Evolutionary conservation across 2,113 vertebrate species (phyloP).

Genomic region (Macquaria ambigua): DNA sequence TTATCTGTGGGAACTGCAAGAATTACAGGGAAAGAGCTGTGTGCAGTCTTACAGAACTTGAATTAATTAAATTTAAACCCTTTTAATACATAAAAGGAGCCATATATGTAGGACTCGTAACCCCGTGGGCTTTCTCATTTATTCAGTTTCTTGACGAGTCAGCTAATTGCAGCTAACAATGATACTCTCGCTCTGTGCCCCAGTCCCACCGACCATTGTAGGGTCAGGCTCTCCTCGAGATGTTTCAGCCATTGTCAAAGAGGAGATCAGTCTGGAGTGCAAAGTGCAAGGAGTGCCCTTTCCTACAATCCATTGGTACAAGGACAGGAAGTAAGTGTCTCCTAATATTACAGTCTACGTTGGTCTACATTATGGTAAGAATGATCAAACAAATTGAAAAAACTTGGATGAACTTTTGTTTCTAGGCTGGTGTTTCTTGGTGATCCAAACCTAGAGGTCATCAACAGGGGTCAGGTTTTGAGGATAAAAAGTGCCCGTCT

Average conservation of each 20-base stretch:
- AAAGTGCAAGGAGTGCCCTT: constrained; percentile 90
- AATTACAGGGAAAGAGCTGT: background rate
- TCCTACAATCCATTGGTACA: constrained; percentile 95
- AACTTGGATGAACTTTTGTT: constrained; percentile 3
- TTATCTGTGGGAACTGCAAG: background rate
- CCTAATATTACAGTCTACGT: background rate
- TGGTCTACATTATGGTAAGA: background rate
- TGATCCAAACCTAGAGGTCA: constrained; percentile 90
- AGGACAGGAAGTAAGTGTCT: constrained; percentile 94
- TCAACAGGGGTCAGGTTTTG: constrained; percentile 88
- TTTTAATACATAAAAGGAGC: background rate
- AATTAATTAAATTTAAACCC: background rate
- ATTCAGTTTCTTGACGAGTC: background rate
- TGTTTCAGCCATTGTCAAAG: constrained; percentile 87
- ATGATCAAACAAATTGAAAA: background rate
- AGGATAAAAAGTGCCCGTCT: constrained; percentile 89
- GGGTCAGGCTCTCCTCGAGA: constrained; percentile 81
- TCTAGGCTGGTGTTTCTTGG: constrained; percentile 89
- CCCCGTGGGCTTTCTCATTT: background rate
- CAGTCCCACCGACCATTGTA: constrained; percentile 92
- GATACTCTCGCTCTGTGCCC: constrained; percentile 17
- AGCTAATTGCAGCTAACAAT: background rate
- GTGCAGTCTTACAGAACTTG: background rate
- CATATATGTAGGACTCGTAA: background rate
- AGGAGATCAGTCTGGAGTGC: constrained; percentile 89